These are phyloP conservation scores for Rynchops niger DNA, from an alignment of 2,113 vertebrate genomes.

Conservation along the genomic window DNA sequence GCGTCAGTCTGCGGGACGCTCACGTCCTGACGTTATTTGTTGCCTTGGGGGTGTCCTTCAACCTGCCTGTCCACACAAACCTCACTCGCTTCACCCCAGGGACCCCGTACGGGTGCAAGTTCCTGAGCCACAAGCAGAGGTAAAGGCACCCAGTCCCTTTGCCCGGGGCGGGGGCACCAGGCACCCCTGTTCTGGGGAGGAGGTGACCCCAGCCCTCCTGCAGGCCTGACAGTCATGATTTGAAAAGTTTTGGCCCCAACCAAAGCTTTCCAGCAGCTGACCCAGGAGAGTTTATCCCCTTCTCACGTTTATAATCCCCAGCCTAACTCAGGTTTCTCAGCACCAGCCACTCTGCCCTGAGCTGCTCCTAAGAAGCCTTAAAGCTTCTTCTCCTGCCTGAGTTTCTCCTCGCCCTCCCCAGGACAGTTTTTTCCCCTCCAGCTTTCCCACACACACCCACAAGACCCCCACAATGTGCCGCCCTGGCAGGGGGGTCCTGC, in stretches of 20 bases:
- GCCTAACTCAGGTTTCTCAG: not conserved
- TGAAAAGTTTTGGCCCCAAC: not conserved
- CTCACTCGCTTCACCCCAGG: not conserved
- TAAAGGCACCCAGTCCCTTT: not conserved
- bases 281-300: not conserved
- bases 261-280: not conserved
- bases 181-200: not conserved
- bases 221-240: not conserved
- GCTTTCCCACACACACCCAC: not conserved
- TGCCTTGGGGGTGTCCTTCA: not conserved
- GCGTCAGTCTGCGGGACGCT: accelerated
- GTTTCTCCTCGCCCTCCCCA: not conserved
- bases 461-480: not conserved
- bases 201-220: not conserved
- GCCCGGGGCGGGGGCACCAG: not conserved
- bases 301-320: slow-evolving; percentile 7
- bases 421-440: not conserved
- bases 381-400: not conserved
- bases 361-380: not conserved
- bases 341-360: not conserved
- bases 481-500: not conserved
- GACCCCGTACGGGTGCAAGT: not conserved
- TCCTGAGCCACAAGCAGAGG: not conserved
- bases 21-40: not conserved
- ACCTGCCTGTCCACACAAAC: not conserved